Conservation (phyloP, 2,797 vertebrate genomes). For the Echiichthys vipera region DNA sequence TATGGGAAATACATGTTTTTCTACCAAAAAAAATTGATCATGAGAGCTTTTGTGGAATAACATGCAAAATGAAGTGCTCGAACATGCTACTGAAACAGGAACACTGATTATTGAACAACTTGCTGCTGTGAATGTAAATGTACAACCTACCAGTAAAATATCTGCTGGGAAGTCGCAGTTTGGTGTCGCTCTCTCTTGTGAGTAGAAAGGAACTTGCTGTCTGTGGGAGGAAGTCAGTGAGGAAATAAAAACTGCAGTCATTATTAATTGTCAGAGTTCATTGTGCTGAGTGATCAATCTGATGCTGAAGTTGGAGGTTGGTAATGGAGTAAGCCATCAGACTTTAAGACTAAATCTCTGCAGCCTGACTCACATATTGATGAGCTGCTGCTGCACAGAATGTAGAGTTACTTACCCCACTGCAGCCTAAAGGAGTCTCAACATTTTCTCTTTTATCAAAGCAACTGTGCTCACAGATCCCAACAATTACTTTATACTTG, state of each 20-base stretch:
- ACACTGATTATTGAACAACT: background rate
- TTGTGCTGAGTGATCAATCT: slow-evolving; percentile 48
- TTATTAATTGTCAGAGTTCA: slow-evolving; percentile 80
- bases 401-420: slow-evolving; percentile 17
- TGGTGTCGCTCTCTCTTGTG: slow-evolving; percentile 6
- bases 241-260: slow-evolving; percentile 70
- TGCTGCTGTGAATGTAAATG: slow-evolving; percentile 2
- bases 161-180: background rate
- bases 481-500: background rate
- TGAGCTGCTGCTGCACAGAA: slow-evolving; percentile 21
- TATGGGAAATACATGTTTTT: slow-evolving; percentile 38
- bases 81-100: slow-evolving; percentile 4
- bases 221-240: slow-evolving; percentile 21
- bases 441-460: background rate
- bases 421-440: background rate
- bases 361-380: slow-evolving; percentile 53
- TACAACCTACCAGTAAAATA: background rate
- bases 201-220: slow-evolving; percentile 11
- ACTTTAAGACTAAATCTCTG: slow-evolving; percentile 36
- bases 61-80: slow-evolving; percentile 16
- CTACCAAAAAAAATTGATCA: slow-evolving; percentile 33
- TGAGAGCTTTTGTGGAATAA: slow-evolving; percentile 18
- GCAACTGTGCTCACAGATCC: background rate
- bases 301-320: slow-evolving; percentile 33
- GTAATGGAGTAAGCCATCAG: slow-evolving; percentile 54